phyloP scores from a whole-genome alignment of 2,888 invertebrate genomes.

The Cyrtodaria siliqua region DNA sequence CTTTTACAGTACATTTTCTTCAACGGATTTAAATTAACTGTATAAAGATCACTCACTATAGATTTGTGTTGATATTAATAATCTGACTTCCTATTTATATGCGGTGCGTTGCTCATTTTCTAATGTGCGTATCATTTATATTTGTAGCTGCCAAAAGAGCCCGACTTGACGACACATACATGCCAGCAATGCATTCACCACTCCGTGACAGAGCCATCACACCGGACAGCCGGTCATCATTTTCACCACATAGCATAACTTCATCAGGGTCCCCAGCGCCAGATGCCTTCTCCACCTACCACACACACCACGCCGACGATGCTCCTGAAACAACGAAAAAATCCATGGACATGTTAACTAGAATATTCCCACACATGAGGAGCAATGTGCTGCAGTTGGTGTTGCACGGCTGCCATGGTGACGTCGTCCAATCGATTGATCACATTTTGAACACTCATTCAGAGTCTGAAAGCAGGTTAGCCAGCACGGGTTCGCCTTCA shows the following conservation, averaged over 20 bases:
- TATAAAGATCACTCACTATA: too few species aligned
- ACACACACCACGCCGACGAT: conserved; percentile 11
- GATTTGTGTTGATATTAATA: too few species aligned
- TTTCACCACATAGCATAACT: conserved; percentile 49
- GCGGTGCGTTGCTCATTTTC: too few species aligned
- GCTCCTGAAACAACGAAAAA: conserved; percentile 17
- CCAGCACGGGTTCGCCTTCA: conserved; percentile 13
- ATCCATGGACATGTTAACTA: conserved; percentile 93
- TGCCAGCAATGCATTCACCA: conserved; percentile 4
- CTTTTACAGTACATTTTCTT: too few species aligned
- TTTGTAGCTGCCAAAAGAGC: conserved; percentile 49
- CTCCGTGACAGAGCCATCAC: conserved; percentile 32
- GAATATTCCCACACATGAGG: conserved; percentile 95
- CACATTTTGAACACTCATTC: conserved; percentile 88
- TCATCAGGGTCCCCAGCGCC: conserved; percentile 52
- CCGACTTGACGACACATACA: conserved; percentile 34
- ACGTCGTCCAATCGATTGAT: conserved; percentile 97
- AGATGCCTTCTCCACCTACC: conserved; percentile 26
- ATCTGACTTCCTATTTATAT: too few species aligned
- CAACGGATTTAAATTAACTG: too few species aligned
- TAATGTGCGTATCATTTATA: too few species aligned
- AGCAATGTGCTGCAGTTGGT: conserved; percentile 94
- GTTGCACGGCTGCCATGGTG: conserved; percentile 94
- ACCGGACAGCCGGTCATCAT: conserved; percentile 47
- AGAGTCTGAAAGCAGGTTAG: conserved; percentile 30